Evolutionary conservation across 1,140 invertebrate species (phyloP).

Genomic region (Drosophila parvula): DNA sequence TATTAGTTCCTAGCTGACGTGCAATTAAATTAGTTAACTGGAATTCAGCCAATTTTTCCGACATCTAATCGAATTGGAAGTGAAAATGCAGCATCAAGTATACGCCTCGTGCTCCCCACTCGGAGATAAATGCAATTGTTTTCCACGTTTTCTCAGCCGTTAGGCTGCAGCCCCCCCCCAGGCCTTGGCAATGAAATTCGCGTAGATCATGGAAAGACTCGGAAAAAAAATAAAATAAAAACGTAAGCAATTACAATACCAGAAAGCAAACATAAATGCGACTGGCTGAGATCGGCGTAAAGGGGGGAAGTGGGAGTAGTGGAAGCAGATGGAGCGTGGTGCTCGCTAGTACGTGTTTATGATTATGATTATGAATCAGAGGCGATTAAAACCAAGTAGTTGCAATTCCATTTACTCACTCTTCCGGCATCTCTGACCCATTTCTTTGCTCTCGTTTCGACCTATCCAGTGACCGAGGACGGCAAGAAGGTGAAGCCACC

Average conservation of each 20-base stretch:
- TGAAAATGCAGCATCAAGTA: conserved; percentile 26
- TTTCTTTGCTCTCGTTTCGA: not conserved
- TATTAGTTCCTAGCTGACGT: conserved; percentile 17
- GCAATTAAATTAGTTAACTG: conserved; percentile 25
- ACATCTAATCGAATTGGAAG: conserved; percentile 15
- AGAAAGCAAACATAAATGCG: conserved; percentile 24
- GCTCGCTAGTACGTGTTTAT: conserved; percentile 51
- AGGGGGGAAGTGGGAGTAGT: conserved; percentile 4
- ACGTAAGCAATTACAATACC: conserved; percentile 36
- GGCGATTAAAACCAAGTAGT: conserved; percentile 2
- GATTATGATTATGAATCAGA: conserved; percentile 53
- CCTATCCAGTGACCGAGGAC: conserved; percentile 65
- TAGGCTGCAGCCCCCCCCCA: conserved; percentile 13
- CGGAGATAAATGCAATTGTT: conserved; percentile 44
- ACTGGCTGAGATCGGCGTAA: conserved; percentile 4
- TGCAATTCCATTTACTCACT: conserved; percentile 3
- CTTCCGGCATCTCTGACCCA: conserved; percentile 10
- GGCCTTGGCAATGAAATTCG: conserved; percentile 62
- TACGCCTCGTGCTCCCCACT: conserved; percentile 11
- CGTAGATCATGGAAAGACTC: conserved; percentile 30
- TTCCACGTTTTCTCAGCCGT: conserved; percentile 52
- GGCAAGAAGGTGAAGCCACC: conserved; percentile 65
- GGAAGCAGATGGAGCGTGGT: conserved; percentile 18
- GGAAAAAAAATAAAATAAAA: conserved; percentile 16
- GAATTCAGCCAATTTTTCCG: conserved; percentile 22